Evolutionary conservation across 2,113 vertebrate genomes (phyloP).

Genomic region (Synodontis membranacea): DNA sequence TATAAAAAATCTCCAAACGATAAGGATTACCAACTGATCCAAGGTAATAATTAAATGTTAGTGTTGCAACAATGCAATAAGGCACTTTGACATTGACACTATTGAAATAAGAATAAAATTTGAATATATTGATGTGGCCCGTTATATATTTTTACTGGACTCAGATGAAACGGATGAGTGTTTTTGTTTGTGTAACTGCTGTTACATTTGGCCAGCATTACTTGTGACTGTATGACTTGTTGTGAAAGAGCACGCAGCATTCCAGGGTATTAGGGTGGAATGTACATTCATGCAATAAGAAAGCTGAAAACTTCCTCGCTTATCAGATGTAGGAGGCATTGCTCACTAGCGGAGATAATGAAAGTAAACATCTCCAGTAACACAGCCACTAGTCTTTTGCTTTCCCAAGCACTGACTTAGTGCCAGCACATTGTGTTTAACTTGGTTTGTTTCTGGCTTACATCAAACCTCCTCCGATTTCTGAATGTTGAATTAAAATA

Average conservation of each 20-base stretch:
- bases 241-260: neutral
- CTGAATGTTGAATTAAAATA: neutral
- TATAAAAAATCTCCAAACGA: neutral
- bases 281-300: neutral
- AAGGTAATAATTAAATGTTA: neutral
- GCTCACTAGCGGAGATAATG: neutral
- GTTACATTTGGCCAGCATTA: neutral
- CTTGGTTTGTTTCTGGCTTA: neutral
- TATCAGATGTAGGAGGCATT: conserved; percentile 3
- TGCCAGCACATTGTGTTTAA: neutral
- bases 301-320: neutral
- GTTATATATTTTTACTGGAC: neutral
- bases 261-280: neutral
- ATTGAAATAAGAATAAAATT: neutral
- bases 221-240: neutral
- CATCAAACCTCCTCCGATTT: neutral
- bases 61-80: neutral
- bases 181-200: neutral
- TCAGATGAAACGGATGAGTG: neutral
- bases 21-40: neutral
- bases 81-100: neutral
- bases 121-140: neutral
- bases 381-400: neutral
- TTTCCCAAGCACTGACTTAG: neutral
- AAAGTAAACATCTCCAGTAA: neutral